Base-by-base conservation (phyloP, 2,797 vertebrate species). In the Todus mexicanus region DNA sequence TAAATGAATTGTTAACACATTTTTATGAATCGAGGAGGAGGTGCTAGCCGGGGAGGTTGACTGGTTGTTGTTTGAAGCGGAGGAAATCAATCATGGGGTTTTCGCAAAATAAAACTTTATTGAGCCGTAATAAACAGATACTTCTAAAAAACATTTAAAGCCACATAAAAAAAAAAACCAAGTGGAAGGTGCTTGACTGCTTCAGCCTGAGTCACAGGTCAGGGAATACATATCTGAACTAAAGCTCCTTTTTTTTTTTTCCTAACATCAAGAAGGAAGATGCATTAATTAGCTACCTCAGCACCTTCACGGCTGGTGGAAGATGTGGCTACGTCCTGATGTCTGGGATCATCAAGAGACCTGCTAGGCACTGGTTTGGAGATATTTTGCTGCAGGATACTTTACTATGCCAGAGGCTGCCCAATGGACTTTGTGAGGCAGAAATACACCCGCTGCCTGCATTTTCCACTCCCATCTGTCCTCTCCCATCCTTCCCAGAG, bases 1-100 rank as follows among this genome's bases (percentile, higher is more conserved):
- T 96, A 96, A 96, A 91, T 33, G 73, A 96, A 96, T 96, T 96
- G 96, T 96, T 96, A 96, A 96, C 96, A 95, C 87, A 4, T 96
- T 96, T 96, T 96, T 96, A 96, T 94, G 94, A 92, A 96, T 88
- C 3, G 42, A 51, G 89, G 82, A 93, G 96, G 92, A 90, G 95
- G 89, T 90, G 95, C 91, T 84, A 81, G 84, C 75, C 15, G 50
- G 60, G 84, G 87, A 77, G 69, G 70, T 31, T 77, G 89, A 12
- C 94, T 95, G 93, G 59, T 82, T 87, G 90, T 95, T 94, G 95
- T 88, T 93, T 78, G 54, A 78, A 91, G 85, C 92, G 60, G 94
- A 95, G 94, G 92, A 96, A 96, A 95, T 91, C 87, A 84, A 92
- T 93, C 91, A 70, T 13, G 93, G 92, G 57, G 29, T 94, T 95